Percentiles rank a stretch among this genome's conserved stretches.
Conservation (phyloP, 2,888 invertebrate genomes). For the Oligia latruncula region DNA sequence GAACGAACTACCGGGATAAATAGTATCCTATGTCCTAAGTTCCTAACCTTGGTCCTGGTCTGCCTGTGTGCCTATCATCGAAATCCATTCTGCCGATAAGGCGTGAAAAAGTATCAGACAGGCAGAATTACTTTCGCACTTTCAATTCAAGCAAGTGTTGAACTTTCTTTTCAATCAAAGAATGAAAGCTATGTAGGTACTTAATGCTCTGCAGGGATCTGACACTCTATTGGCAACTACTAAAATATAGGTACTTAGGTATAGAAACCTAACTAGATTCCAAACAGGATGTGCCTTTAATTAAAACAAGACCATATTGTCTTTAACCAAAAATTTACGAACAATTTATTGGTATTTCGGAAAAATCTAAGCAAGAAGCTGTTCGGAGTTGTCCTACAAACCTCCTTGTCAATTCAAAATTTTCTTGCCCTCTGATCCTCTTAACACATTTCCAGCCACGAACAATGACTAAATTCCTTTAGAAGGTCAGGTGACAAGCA, state of each 20-base stretch:
- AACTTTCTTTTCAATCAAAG: neutral
- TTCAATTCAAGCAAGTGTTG: neutral
- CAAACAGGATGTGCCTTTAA: neutral
- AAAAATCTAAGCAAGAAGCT: neutral
- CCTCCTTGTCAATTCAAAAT: slow-evolving; percentile 10
- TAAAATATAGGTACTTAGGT: too few relatives aligned
- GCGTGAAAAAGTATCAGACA: neutral
- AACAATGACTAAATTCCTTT: slow-evolving; percentile 5
- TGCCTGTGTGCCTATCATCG: neutral
- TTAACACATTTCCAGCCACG: slow-evolving; percentile 24
- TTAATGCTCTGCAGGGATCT: neutral
- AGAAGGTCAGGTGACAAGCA: slow-evolving; percentile 14
- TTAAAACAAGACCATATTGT: neutral
- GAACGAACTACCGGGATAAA: neutral
- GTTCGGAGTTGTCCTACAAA: neutral
- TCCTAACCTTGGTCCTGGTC: neutral
- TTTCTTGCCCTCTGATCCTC: slow-evolving; percentile 12
- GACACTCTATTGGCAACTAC: neutral
- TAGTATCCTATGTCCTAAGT: neutral
- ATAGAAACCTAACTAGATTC: neutral
- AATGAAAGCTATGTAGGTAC: neutral
- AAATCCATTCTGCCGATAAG: neutral
- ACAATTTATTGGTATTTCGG: neutral
- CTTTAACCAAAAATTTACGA: neutral
- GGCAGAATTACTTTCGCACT: neutral